These are phyloP conservation scores for Andricus quercusramuli DNA, from an alignment of 2,888 invertebrate genomes.

Conservation along the genomic window DNA sequence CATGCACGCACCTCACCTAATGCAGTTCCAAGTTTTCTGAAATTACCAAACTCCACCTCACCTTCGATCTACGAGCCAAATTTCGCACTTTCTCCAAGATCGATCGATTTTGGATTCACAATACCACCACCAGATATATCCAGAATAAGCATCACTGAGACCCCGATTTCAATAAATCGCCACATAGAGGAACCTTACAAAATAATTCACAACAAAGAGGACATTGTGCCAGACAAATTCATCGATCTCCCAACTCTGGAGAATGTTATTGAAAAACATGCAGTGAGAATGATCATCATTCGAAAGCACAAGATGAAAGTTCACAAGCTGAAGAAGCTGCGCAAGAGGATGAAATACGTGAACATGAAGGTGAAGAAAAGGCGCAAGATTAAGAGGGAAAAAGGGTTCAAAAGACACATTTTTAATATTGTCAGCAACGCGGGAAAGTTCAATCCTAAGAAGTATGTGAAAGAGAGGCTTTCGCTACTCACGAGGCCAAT, in stretches of 20 bases:
- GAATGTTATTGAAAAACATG: conserved; percentile 83
- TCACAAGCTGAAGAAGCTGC: conserved; percentile 89
- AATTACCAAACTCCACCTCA: conserved; percentile 4
- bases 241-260: conserved; percentile 79
- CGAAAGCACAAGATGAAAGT: conserved; percentile 92
- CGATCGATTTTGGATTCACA: conserved; percentile 64
- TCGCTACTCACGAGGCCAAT: conserved; percentile 82
- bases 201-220: conserved; percentile 64
- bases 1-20: conserved; percentile 18
- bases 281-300: conserved; percentile 87
- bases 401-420: conserved; percentile 86
- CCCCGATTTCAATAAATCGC: conserved; percentile 61
- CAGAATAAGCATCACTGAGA: conserved; percentile 63
- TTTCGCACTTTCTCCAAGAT: conserved; percentile 59
- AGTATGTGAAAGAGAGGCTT: conserved; percentile 85
- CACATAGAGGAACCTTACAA: conserved; percentile 67
- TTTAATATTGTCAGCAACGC: conserved; percentile 86
- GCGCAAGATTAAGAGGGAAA: conserved; percentile 88
- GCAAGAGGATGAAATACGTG: conserved; percentile 88
- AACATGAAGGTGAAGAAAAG: conserved; percentile 86
- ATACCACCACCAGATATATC: conserved; percentile 53
- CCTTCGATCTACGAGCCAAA: conserved; percentile 40
- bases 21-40: conserved; percentile 20
- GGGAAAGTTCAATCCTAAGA: conserved; percentile 87
- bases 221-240: conserved; percentile 79